Evolutionary conservation across 37 sponge, comb jelly and placozoan genomes (phyloP).

Genomic region (Agelas oroides): DNA sequence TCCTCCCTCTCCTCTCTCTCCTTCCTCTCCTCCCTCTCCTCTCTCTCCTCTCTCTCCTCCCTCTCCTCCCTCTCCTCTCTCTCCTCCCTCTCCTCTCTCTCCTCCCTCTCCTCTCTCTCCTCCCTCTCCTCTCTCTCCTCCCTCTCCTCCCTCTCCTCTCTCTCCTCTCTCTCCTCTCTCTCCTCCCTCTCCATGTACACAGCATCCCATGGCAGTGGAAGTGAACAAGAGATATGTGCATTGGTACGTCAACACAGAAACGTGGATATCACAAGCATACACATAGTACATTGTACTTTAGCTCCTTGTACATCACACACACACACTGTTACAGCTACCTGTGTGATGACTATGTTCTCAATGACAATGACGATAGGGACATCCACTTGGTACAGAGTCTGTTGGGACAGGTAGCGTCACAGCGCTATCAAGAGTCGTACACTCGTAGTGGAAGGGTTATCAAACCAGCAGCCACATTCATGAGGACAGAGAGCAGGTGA

Average conservation of each 20-base stretch:
- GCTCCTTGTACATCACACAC: not conserved
- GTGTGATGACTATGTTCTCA: constrained; percentile 60
- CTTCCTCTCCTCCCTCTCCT: not conserved
- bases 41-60: too few relatives aligned
- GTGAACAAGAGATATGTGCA: constrained; percentile 50
- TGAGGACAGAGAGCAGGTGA: constrained; percentile 50
- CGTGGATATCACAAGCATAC: not conserved
- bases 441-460: constrained; percentile 65
- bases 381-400: constrained; percentile 42
- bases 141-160: too few relatives aligned
- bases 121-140: not conserved
- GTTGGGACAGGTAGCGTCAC: constrained; percentile 53
- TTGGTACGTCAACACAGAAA: constrained; percentile 38
- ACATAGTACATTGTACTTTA: not conserved
- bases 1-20: not conserved
- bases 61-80: too few relatives aligned
- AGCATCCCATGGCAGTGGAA: constrained; percentile 65
- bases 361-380: constrained; percentile 50
- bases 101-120: too few relatives aligned
- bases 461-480: constrained; percentile 30
- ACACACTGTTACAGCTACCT: constrained; percentile 43
- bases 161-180: too few relatives aligned
- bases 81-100: too few relatives aligned
- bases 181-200: too few relatives aligned
- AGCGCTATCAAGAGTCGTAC: constrained; percentile 56